These are phyloP conservation scores for Centropristis striata DNA, from an alignment of 2,113 vertebrate species.

Conservation along the genomic window DNA sequence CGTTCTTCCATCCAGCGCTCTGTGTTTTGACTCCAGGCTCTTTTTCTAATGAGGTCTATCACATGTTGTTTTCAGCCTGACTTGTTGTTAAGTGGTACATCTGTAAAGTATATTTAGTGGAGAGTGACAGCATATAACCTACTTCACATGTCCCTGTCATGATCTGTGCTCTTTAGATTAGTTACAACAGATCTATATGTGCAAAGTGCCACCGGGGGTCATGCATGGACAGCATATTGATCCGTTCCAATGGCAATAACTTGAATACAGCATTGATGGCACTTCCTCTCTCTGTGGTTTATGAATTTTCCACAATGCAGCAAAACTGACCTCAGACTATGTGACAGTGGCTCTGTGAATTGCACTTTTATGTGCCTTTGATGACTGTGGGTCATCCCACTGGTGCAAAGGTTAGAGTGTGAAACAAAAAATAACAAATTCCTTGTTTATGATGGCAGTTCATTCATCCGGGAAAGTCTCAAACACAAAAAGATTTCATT, in stretches of 20 bases:
- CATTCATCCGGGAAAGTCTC: neutral
- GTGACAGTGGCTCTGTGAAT: slow-evolving; percentile 23
- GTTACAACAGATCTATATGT: slow-evolving; percentile 31
- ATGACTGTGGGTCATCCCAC: slow-evolving; percentile 2
- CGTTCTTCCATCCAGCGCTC: slow-evolving; percentile 45
- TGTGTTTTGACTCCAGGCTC: slow-evolving; percentile 55
- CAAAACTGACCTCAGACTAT: slow-evolving; percentile 41
- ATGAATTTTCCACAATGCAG: slow-evolving; percentile 67
- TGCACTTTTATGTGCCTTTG: neutral
- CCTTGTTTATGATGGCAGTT: slow-evolving; percentile 46
- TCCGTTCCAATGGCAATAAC: slow-evolving; percentile 37
- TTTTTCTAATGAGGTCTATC: slow-evolving; percentile 67
- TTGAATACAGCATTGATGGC: slow-evolving; percentile 52
- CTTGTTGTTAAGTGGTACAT: slow-evolving; percentile 59
- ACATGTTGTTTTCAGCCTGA: slow-evolving; percentile 69
- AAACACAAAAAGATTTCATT: neutral
- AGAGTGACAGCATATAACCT: slow-evolving; percentile 7
- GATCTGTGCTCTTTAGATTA: slow-evolving; percentile 29
- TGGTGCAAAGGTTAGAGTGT: slow-evolving; percentile 73
- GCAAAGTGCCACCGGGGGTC: slow-evolving; percentile 27
- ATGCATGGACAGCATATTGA: slow-evolving; percentile 49
- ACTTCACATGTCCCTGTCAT: slow-evolving; percentile 8
- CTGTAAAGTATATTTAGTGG: slow-evolving; percentile 8
- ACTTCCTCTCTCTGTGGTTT: slow-evolving; percentile 55
- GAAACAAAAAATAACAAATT: slow-evolving; percentile 44